These are phyloP conservation scores for Branchinecta lindahli DNA, from an alignment of 1,140 invertebrate genomes.

Conservation along the genomic window DNA sequence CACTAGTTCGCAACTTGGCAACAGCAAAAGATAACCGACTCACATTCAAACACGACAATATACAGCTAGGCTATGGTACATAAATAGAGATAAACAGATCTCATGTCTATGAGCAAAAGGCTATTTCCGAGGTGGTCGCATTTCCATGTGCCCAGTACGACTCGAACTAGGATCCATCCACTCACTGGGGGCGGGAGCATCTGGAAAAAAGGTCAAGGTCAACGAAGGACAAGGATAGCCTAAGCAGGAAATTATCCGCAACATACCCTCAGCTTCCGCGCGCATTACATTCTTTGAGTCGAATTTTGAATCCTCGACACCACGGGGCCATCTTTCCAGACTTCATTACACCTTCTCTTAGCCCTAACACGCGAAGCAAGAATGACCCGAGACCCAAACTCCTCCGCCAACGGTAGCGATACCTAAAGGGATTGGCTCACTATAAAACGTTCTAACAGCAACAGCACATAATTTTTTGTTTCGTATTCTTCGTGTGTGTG, in stretches of 20 bases:
- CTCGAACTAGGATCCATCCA: not conserved
- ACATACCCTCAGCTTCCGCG: not conserved
- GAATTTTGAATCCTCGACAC: not conserved
- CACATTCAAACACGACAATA: too few relatives aligned
- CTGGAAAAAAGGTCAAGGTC: not conserved
- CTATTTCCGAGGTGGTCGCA: constrained; percentile 16
- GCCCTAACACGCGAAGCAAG: too few relatives aligned
- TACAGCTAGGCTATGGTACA: not conserved
- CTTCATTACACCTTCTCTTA: not conserved
- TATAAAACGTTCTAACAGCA: too few relatives aligned
- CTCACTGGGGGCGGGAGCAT: too few relatives aligned
- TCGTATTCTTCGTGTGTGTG: too few relatives aligned
- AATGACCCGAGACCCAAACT: too few relatives aligned
- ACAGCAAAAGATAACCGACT: not conserved
- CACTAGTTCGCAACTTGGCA: not conserved
- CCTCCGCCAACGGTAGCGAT: too few relatives aligned
- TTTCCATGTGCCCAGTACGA: constrained; percentile 16
- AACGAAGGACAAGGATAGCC: not conserved
- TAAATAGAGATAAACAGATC: not conserved
- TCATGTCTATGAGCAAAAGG: too few relatives aligned
- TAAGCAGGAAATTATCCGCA: not conserved
- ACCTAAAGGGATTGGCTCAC: too few relatives aligned
- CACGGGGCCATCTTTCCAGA: not conserved
- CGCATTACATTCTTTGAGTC: not conserved
- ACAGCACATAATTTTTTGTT: too few relatives aligned